phyloP scores from a whole-genome alignment of 2,888 invertebrate genomes.

The Ligdia adustata region DNA sequence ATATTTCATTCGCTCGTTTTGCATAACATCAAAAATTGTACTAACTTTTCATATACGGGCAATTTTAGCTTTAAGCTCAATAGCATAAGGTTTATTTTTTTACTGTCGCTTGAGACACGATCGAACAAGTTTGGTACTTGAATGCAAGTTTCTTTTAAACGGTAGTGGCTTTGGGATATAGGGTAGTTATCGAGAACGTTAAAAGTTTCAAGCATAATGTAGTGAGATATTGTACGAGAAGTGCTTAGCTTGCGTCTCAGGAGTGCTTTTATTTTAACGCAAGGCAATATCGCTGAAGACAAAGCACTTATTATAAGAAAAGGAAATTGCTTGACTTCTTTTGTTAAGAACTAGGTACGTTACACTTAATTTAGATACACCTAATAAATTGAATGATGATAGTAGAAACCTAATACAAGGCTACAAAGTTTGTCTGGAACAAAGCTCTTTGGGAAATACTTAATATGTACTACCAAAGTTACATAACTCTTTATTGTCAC shows the following conservation, averaged over 20 bases:
- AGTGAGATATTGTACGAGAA: constrained; percentile 12
- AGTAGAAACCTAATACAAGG: too few species aligned
- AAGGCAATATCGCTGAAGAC: too few species aligned
- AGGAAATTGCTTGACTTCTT: too few species aligned
- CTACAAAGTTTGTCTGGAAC: too few species aligned
- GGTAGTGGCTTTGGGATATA: constrained; percentile 30
- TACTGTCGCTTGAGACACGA: not conserved
- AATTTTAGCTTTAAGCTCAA: not conserved
- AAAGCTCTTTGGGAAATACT: too few species aligned
- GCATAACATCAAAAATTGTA: constrained; percentile 46
- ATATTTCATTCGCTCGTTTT: constrained; percentile 42
- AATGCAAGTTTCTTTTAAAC: constrained; percentile 39
- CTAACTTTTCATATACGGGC: constrained; percentile 27
- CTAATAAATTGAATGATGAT: too few species aligned
- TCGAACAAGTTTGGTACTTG: constrained; percentile 40
- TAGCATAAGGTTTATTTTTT: not conserved
- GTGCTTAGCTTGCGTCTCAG: constrained; percentile 1
- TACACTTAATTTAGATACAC: too few species aligned
- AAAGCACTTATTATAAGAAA: too few species aligned
- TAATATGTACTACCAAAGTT: too few species aligned
- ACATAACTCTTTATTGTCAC: too few species aligned
- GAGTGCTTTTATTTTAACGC: constrained; percentile 2
- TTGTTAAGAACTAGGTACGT: too few species aligned
- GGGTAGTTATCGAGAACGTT: constrained; percentile 20
- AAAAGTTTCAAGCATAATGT: constrained; percentile 23